A percentile compares a stretch with the other conserved stretches of the same genome.
phyloP scores from a whole-genome alignment of 2,797 vertebrate species.

The Cirrhinus mrigala region DNA sequence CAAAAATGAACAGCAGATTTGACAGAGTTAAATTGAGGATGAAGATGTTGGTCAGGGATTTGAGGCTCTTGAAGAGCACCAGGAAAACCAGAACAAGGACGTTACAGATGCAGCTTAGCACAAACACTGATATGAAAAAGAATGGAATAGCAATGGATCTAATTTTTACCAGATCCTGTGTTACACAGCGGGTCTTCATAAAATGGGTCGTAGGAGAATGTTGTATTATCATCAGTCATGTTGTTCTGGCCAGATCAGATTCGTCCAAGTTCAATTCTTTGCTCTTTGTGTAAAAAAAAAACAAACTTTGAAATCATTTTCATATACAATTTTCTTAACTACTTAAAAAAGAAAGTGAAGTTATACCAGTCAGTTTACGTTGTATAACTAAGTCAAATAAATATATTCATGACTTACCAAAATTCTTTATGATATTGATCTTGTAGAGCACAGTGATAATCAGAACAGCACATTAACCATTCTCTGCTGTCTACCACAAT shows the following conservation, averaged over 20 bases:
- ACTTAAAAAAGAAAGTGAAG: not conserved
- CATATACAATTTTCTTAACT: not conserved
- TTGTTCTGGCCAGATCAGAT: not conserved
- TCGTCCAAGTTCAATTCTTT: not conserved
- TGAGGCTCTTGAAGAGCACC: slow-evolving; percentile 83
- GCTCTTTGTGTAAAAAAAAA: not conserved
- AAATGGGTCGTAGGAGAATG: not conserved
- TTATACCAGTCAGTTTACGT: not conserved
- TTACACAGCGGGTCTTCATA: not conserved
- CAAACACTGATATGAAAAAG: slow-evolving; percentile 80
- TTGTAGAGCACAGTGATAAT: not conserved
- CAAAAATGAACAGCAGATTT: slow-evolving; percentile 86
- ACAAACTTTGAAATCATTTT: not conserved
- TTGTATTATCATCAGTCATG: not conserved
- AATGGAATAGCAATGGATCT: slow-evolving; percentile 45
- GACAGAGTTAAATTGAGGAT: slow-evolving; percentile 90
- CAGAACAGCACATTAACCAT: not conserved
- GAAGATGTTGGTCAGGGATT: slow-evolving; percentile 87
- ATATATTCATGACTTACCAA: not conserved
- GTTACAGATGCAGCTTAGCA: slow-evolving; percentile 88
- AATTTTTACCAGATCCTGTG: not conserved
- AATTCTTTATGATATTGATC: not conserved
- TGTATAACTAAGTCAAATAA: not conserved
- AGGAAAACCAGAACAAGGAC: slow-evolving; percentile 87
- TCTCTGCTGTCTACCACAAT: too few species aligned